phyloP scores from a whole-genome alignment of 2,888 invertebrate genomes.

The Philaethria dido region DNA sequence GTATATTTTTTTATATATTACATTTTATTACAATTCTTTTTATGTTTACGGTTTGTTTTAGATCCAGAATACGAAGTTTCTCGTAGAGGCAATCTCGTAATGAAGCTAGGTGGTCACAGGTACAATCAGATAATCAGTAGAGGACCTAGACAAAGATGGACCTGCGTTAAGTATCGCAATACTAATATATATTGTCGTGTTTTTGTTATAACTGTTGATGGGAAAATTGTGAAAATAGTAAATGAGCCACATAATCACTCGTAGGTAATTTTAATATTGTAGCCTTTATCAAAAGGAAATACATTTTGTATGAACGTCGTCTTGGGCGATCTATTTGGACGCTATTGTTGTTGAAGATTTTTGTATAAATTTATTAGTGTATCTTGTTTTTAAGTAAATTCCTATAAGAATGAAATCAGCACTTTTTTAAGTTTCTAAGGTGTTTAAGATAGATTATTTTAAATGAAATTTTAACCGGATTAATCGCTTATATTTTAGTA shows the following conservation, averaged over 20 bases:
- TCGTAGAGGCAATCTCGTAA: conserved; percentile 30
- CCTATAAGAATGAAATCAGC: no score
- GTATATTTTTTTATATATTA: not conserved
- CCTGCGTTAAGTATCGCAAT: conserved; percentile 35
- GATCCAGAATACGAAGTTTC: conserved; percentile 28
- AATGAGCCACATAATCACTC: conserved; percentile 35
- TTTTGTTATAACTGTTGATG: conserved; percentile 29
- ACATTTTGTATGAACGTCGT: not conserved
- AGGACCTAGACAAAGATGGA: conserved; percentile 34
- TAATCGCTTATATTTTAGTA: no score
- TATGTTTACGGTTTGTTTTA: conserved; percentile 21
- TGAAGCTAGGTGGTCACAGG: conserved; percentile 30
- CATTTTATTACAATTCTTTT: not conserved
- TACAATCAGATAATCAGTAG: conserved; percentile 29
- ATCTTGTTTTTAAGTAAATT: no score
- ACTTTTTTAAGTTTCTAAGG: no score
- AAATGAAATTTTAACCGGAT: no score
- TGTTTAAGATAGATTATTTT: no score
- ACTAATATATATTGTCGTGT: conserved; percentile 32
- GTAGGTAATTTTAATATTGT: not conserved
- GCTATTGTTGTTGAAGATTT: no score
- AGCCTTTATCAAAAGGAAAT: not conserved
- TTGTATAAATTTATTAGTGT: no score
- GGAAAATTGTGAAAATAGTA: conserved; percentile 22
- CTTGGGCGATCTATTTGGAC: no score